Evolutionary conservation across 2,797 vertebrate species (phyloP).

Genomic region (Phyllotis vaccarum): DNA sequence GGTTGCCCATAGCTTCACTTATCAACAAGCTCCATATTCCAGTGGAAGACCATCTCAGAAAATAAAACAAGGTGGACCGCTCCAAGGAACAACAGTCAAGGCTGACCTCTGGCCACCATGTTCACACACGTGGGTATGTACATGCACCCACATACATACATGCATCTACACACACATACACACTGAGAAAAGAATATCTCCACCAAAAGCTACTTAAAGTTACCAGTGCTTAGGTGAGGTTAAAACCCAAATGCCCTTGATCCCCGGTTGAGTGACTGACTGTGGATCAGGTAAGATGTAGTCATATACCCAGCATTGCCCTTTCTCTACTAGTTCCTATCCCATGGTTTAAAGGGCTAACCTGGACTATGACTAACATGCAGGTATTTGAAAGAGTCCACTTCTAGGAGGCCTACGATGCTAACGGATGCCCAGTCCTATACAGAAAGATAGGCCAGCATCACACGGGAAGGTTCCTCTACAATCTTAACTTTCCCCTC

Average conservation of each 20-base stretch:
- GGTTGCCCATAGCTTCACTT: too few species aligned
- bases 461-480: not conserved
- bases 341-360: not conserved
- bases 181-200: not conserved
- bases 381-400: slow-evolving; percentile 9
- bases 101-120: not conserved
- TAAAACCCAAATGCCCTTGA: not conserved
- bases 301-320: not conserved
- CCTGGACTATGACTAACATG: not conserved
- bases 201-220: not conserved
- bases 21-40: not conserved
- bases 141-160: not conserved
- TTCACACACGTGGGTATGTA: too few species aligned
- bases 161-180: not conserved
- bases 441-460: not conserved
- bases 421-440: not conserved
- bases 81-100: not conserved
- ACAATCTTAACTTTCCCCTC: slow-evolving; percentile 56
- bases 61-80: not conserved
- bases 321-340: not conserved
- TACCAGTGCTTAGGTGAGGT: not conserved
- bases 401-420: not conserved
- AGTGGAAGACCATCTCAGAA: not conserved
- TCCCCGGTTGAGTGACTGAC: not conserved
- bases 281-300: not conserved